These are phyloP conservation scores for Drosophila ananassae DNA, from an alignment of 1,140 invertebrate species.

Conservation along the genomic window DNA sequence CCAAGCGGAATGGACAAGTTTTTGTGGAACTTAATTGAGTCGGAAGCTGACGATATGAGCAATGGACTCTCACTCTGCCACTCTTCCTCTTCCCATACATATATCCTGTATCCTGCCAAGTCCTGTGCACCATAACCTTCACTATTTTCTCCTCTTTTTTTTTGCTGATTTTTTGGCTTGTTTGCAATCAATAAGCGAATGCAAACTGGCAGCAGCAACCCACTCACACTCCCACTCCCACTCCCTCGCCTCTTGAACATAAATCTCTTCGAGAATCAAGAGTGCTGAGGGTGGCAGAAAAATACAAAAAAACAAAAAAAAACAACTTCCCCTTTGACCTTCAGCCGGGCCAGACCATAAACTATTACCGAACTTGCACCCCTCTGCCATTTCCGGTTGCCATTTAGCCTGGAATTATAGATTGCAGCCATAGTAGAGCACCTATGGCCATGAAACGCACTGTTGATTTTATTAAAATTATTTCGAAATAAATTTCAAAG, in stretches of 20 bases:
- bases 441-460: not conserved
- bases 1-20: slow-evolving; percentile 17
- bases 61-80: too few relatives aligned
- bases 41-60: slow-evolving; percentile 5
- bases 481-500: not conserved
- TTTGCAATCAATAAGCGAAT: slow-evolving; percentile 23
- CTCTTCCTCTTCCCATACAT: not conserved
- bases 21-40: slow-evolving; percentile 38
- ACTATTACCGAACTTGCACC: slow-evolving; percentile 21
- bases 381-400: slow-evolving; percentile 53
- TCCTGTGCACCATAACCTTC: not conserved
- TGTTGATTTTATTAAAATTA: slow-evolving; percentile 55
- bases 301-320: not conserved
- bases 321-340: not conserved
- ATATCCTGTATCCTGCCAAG: slow-evolving; percentile 16
- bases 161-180: not conserved
- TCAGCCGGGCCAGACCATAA: slow-evolving; percentile 14
- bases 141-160: not conserved
- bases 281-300: not conserved
- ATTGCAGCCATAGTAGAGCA: not conserved
- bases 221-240: too few relatives aligned
- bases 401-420: slow-evolving; percentile 32
- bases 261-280: slow-evolving; percentile 12
- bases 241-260: slow-evolving; percentile 4
- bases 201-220: slow-evolving; percentile 7